Conservation (phyloP, 2,888 invertebrate genomes). For the Euzetes globulus region DNA sequence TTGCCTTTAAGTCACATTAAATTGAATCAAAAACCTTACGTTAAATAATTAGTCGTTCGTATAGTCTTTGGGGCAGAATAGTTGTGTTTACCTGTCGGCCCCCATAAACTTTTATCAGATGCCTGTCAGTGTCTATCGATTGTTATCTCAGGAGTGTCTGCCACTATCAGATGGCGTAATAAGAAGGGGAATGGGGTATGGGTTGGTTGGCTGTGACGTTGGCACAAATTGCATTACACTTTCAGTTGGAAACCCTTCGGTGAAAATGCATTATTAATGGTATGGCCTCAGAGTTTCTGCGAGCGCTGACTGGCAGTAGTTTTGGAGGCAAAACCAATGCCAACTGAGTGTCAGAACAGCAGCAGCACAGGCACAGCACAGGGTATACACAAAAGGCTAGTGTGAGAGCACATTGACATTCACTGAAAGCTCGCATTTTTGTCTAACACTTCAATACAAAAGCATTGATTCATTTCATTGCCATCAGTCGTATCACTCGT, state of each 20-base stretch:
- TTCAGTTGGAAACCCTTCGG: no score
- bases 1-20: neutral
- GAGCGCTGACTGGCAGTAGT: no score
- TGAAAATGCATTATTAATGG: no score
- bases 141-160: neutral
- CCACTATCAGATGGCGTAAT: neutral
- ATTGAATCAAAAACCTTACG: neutral
- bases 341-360: neutral
- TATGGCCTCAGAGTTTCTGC: no score
- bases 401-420: conserved; percentile 14
- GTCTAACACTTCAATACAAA: neutral
- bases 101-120: neutral
- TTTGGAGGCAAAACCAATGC: no score
- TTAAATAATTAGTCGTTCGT: neutral
- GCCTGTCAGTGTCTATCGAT: neutral
- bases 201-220: no score
- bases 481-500: neutral
- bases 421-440: neutral
- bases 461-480: no score
- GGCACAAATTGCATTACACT: no score
- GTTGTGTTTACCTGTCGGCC: neutral
- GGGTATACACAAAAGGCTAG: neutral
- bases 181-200: neutral
- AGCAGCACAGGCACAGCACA: neutral
- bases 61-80: neutral